A percentile compares a stretch with the other conserved stretches of the same genome.
phyloP scores from a whole-genome alignment of 2,797 vertebrate species.

The Centroberyx gerrardi region DNA sequence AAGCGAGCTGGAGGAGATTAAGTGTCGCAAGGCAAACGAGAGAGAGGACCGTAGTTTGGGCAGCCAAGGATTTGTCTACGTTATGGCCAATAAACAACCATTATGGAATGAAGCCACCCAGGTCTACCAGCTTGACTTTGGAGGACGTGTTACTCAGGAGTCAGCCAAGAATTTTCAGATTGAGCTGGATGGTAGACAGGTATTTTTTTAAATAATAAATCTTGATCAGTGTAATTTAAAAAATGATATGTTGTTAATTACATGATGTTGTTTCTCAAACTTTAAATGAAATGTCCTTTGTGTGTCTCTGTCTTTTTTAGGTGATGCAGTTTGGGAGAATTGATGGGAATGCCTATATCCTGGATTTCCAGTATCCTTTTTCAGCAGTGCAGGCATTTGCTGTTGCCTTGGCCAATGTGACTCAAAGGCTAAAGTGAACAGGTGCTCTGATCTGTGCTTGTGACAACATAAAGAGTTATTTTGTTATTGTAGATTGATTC shows the following conservation, averaged over 20 bases:
- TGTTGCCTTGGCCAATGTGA: constrained; percentile 98
- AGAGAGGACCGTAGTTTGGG: constrained; percentile 96
- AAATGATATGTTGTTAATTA: not conserved
- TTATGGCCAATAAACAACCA: constrained; percentile 99
- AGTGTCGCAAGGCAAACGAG: constrained; percentile 95
- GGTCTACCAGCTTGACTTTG: constrained; percentile 99
- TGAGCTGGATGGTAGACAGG: constrained; percentile 98
- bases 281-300: constrained; percentile 61
- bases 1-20: constrained; percentile 95
- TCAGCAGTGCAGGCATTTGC: constrained; percentile 99
- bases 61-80: constrained; percentile 97
- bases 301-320: constrained; percentile 75
- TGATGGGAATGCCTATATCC: constrained; percentile 97
- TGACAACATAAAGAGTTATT: not conserved
- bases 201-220: constrained; percentile 66
- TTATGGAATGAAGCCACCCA: constrained; percentile 99
- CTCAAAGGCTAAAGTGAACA: constrained; percentile 96
- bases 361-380: constrained; percentile 99
- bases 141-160: constrained; percentile 97
- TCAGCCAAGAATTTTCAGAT: constrained; percentile 99
- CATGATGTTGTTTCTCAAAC: constrained; percentile 42
- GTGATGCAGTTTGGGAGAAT: constrained; percentile 99
- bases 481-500: constrained; percentile 73
- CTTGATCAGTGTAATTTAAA: not conserved
- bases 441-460: constrained; percentile 19